A percentile compares a stretch with the other conserved stretches of the same genome.
Evolutionary conservation across 2,113 vertebrate species (phyloP).

Genomic region (Nannospalax galili): DNA sequence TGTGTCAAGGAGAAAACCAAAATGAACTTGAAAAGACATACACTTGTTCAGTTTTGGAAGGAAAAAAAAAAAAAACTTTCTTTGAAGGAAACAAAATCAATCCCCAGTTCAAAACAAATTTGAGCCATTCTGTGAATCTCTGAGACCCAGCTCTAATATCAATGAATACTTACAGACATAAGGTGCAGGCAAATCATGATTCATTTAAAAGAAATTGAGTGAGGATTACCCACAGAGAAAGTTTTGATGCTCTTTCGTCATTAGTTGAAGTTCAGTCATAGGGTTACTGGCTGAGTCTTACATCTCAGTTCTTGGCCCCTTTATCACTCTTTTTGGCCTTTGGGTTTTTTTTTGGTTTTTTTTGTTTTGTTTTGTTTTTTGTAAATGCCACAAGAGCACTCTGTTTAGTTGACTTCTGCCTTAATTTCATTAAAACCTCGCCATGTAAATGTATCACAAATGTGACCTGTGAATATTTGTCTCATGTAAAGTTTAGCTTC

Average conservation of each 20-base stretch:
- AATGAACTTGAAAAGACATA: constrained; percentile 88
- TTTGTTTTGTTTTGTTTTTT: too few relatives aligned
- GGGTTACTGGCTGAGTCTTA: constrained; percentile 80
- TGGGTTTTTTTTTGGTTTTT: background rate
- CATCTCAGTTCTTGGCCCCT: constrained; percentile 75
- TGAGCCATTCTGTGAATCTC: constrained; percentile 85
- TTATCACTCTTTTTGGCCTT: background rate
- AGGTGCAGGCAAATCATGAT: constrained; percentile 86
- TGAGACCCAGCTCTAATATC: constrained; percentile 84
- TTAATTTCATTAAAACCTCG: constrained; percentile 87
- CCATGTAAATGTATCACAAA: constrained; percentile 86
- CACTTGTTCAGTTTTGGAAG: constrained; percentile 84
- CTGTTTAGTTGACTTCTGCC: constrained; percentile 80
- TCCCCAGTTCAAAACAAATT: constrained; percentile 88
- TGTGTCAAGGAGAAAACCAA: constrained; percentile 82
- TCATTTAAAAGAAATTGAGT: constrained; percentile 87
- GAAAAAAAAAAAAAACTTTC: constrained; percentile 82
- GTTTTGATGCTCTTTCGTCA: constrained; percentile 84
- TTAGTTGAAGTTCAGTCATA: constrained; percentile 84
- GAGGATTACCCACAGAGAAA: constrained; percentile 84
- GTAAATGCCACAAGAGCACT: constrained; percentile 71
- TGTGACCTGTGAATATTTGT: constrained; percentile 86
- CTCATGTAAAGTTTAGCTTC: constrained; percentile 88
- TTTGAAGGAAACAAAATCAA: constrained; percentile 88
- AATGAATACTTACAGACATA: constrained; percentile 83